These are phyloP conservation scores for Euphydryas editha DNA, from an alignment of 2,888 invertebrate species.

Conservation along the genomic window DNA sequence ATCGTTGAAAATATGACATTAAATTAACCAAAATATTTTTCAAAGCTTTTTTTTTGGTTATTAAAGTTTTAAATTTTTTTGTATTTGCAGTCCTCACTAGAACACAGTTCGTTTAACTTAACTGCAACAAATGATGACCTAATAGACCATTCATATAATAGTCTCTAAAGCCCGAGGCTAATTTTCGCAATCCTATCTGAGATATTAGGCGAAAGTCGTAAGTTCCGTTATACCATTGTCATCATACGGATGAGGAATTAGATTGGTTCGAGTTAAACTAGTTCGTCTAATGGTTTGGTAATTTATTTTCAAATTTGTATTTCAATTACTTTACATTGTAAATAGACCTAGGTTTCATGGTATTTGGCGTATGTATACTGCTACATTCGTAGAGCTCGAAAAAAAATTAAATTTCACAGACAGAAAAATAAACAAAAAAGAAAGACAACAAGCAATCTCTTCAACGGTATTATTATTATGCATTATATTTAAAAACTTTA, in stretches of 20 bases:
- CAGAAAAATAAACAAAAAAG: too few relatives aligned
- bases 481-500: too few relatives aligned
- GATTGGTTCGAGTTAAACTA: not conserved
- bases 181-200: not conserved
- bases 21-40: too few relatives aligned
- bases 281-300: not conserved
- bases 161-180: not conserved
- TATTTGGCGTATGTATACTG: too few relatives aligned
- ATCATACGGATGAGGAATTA: not conserved
- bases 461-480: too few relatives aligned
- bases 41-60: too few relatives aligned
- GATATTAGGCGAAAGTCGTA: conserved; percentile 14
- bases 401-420: too few relatives aligned
- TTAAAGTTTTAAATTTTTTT: too few relatives aligned
- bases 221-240: conserved; percentile 11
- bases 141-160: not conserved
- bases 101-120: not conserved
- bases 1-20: too few relatives aligned
- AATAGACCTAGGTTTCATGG: too few relatives aligned
- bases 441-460: too few relatives aligned
- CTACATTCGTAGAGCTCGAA: too few relatives aligned
- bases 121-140: not conserved
- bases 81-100: not conserved
- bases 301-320: not conserved
- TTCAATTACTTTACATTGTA: not conserved